Base-by-base conservation (phyloP, 1,140 invertebrate species). In the Hesperophylax magnus region DNA sequence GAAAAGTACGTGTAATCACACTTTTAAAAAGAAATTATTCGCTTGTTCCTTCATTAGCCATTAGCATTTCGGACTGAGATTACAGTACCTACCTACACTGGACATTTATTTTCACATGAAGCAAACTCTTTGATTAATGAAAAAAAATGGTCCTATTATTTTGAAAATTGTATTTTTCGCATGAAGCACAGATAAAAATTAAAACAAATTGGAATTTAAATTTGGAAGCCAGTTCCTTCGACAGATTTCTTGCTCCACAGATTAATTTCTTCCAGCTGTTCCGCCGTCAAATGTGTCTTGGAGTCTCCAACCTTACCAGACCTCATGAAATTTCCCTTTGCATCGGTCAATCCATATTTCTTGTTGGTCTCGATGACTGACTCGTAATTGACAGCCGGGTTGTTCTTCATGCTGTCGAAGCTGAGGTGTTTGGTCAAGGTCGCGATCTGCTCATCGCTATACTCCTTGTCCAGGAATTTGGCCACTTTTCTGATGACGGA, bases 301-400 rank as follows among this genome's bases (percentile, higher is more conserved):
- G 93, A 94, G 74, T 93, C 92, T 54, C 93, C 93, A 15, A 93
- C 91, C 72, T 91, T 90, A 14, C 93, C 93, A 74, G 91, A 91
- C 61, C 93, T 88, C 82, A 93, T 92, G 85, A 94, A 94, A 22
- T 88, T 86, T 71, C 92, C 90, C 67, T 92, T 87, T 3, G 81
- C 85, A 2, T 86, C 78, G 15, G 86, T 87, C 20, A 90, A 72
- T 22, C 90, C 88, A 65, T 85, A 87, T 63, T 88, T 89, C 63
- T 87, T 90, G 61, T 90, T 88, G 17, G 88, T 83, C 52, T 88
- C 86, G 0, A 89, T 85, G 0, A 87, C 85, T 0, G 86, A 85
- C 84, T 90, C 91, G 77, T 93, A 93, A 86, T 96, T 96, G 0
- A 95, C 94, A 77, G 92, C 90, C n/a, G 92, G 91, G 86, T 96